Evolutionary conservation across 2,797 vertebrate species (phyloP), one percentile per base, ranked within the genome.

Genomic region (Gadopsis marmoratus): DNA sequence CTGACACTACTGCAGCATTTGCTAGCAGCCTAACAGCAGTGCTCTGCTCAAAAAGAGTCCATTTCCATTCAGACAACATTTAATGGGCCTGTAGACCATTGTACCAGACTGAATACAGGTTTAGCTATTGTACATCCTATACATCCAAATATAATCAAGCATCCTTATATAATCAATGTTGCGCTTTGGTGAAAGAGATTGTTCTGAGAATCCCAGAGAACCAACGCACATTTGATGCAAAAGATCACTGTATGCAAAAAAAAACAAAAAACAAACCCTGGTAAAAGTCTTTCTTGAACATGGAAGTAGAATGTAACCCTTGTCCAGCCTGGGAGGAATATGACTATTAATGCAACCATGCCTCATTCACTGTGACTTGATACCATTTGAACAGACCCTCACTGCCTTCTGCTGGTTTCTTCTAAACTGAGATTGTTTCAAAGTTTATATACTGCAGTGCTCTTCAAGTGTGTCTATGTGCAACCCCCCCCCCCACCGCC

Each of bases 1-100:
- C 54, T 59, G 31, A 69, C 9, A 51, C 68, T 37, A 59, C 7
- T 13, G 45, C 11, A 31, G 14, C 31, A 19, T 48, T 86, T 69
- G 69, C 58, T 47, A 45, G 23, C 13, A 47, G 64, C 17, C 35
- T 62, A 75, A 66, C 33, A 85, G 86, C 88, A 64, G 56, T 9
- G 35, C 50, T 74, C 31, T 61, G 26, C 39, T 77, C 41, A 80
- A 37, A 65, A 26, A 26, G 5, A 67, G 47, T 23, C 11, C 0
- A 5, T 74, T 70, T 74, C 33, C n/a, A 78, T 70, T 80, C 62
- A 68, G 21, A 31, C 39, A 13, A 21, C 19, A 41, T 63, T 70
- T 56, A 66, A 73, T 64, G 51, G 59, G 19, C 4, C 33, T n/a
- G 31, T 7, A 23, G 29, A 62, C 26, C 23, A 74, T 45, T 82